phyloP scores from a whole-genome alignment of 2,888 invertebrate species.

The Torymus aiolomorphi region DNA sequence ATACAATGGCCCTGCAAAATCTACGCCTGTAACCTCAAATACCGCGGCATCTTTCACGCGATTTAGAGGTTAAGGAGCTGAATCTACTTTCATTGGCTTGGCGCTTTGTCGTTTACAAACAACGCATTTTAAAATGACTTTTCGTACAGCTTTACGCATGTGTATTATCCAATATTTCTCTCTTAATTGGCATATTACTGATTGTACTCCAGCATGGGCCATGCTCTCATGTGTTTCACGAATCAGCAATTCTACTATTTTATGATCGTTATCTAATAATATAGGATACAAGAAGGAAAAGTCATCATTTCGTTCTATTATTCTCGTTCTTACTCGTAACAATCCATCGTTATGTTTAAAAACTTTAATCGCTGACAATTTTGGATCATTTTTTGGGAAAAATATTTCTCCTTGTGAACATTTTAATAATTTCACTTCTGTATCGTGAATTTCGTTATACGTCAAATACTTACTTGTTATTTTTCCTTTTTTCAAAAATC shows the following conservation, averaged over 20 bases:
- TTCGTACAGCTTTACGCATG: conserved; percentile 34
- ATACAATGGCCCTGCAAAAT: conserved; percentile 69
- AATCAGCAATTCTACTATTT: conserved; percentile 33
- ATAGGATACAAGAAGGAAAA: not conserved
- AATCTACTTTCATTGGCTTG: too few species aligned
- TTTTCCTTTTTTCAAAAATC: too few species aligned
- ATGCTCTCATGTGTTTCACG: conserved; percentile 47
- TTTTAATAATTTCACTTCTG: too few species aligned
- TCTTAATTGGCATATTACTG: conserved; percentile 51
- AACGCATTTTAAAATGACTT: conserved; percentile 51
- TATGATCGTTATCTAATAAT: not conserved
- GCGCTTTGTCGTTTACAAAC: conserved; percentile 59
- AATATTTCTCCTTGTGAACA: too few species aligned
- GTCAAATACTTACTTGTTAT: too few species aligned
- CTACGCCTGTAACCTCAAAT: too few species aligned
- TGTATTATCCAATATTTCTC: conserved; percentile 54
- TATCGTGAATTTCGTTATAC: too few species aligned
- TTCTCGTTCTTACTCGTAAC: conserved; percentile 2
- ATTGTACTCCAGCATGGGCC: conserved; percentile 56
- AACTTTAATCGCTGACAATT: too few species aligned
- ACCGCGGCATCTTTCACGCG: conserved; percentile 58
- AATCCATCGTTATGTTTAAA: not conserved
- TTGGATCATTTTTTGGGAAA: too few species aligned
- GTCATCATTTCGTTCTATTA: not conserved
- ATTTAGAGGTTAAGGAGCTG: conserved; percentile 65